phyloP scores from a whole-genome alignment of 92 coral and sea anemone species.

The Porites divaricata region DNA sequence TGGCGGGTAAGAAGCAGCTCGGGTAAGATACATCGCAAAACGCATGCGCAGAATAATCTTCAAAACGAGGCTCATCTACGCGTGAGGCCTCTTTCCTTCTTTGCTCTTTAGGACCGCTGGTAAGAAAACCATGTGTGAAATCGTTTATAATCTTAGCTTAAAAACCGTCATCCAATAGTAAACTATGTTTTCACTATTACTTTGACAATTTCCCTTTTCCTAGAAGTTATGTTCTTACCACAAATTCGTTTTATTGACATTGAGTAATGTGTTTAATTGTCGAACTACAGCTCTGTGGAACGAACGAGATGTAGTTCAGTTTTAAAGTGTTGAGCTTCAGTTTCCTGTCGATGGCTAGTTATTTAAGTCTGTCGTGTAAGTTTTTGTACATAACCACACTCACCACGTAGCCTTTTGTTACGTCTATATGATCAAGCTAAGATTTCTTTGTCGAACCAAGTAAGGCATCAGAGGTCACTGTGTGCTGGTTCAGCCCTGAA shows the following conservation, averaged over 20 bases:
- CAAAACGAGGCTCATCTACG: constrained; percentile 63
- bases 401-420: too few species aligned
- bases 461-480: too few species aligned
- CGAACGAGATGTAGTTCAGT: too few species aligned
- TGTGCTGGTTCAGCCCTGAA: too few species aligned
- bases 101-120: constrained; percentile 45
- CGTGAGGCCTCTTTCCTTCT: constrained; percentile 54
- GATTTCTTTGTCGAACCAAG: too few species aligned
- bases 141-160: constrained; percentile 8
- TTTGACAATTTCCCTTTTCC: not conserved
- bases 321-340: too few species aligned
- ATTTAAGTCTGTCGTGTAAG: too few species aligned
- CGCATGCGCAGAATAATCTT: constrained; percentile 18
- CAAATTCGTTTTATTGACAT: not conserved
- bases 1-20: constrained; percentile 29
- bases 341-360: too few species aligned
- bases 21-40: constrained; percentile 1
- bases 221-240: not conserved
- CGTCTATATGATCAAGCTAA: too few species aligned
- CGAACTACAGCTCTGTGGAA: too few species aligned
- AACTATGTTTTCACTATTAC: not conserved
- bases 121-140: not conserved
- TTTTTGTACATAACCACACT: too few species aligned
- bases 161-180: not conserved
- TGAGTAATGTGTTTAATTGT: not conserved